phyloP scores from a whole-genome alignment of 2,113 vertebrate genomes.

The Falcunculus frontatus region DNA sequence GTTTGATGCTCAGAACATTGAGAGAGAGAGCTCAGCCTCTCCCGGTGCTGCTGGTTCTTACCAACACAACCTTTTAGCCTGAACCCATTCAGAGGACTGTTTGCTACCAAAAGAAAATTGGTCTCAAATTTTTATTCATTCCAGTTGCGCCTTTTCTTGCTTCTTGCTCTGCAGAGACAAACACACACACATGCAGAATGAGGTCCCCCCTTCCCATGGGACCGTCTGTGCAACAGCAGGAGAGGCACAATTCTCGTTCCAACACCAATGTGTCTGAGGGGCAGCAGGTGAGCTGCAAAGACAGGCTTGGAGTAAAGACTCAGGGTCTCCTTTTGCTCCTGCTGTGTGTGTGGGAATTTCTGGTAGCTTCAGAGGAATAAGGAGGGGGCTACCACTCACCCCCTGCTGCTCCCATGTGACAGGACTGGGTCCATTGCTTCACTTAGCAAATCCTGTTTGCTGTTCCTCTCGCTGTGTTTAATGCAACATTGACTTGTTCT shows the following conservation, averaged over 20 bases:
- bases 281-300: not conserved
- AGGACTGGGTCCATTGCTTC: not conserved
- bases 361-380: not conserved
- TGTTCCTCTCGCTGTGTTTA: not conserved
- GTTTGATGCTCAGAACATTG: not conserved
- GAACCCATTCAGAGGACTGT: not conserved
- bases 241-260: not conserved
- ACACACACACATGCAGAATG: accelerated
- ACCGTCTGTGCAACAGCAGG: not conserved
- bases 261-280: not conserved
- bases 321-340: not conserved
- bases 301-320: not conserved
- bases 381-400: not conserved
- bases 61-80: not conserved
- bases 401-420: not conserved
- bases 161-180: not conserved
- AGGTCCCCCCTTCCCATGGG: accelerated
- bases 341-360: not conserved
- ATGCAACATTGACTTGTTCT: not conserved
- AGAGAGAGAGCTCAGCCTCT: not conserved
- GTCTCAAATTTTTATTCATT: not conserved
- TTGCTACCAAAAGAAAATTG: not conserved
- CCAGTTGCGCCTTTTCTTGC: not conserved
- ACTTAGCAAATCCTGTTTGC: not conserved
- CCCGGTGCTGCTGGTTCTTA: not conserved